A percentile compares a stretch with the other conserved stretches of the same genome.
Conservation (phyloP, 2,797 vertebrate genomes). For the Fundulus diaphanus region DNA sequence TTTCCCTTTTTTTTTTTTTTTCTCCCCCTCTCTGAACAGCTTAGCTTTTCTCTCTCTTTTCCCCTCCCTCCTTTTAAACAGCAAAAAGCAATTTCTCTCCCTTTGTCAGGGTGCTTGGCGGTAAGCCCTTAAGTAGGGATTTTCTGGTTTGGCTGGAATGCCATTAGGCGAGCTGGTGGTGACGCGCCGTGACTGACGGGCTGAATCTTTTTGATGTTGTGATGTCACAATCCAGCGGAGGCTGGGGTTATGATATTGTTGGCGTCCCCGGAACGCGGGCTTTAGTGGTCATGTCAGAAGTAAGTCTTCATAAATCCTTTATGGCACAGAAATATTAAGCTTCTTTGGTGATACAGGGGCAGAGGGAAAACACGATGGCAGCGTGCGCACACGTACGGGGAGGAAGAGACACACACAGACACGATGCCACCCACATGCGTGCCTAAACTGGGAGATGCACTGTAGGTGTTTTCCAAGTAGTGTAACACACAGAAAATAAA, state of each 20-base stretch:
- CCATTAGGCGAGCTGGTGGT: slow-evolving; percentile 78
- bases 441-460: slow-evolving; percentile 15
- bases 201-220: slow-evolving; percentile 79
- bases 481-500: slow-evolving; percentile 9
- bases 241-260: slow-evolving; percentile 78
- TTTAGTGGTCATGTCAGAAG: slow-evolving; percentile 80
- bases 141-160: slow-evolving; percentile 82
- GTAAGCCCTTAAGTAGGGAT: slow-evolving; percentile 83
- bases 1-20: slow-evolving; percentile 38
- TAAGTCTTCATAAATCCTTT: slow-evolving; percentile 82
- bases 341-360: slow-evolving; percentile 74
- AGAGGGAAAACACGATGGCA: slow-evolving; percentile 54
- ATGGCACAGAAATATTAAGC: slow-evolving; percentile 81
- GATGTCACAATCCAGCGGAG: slow-evolving; percentile 79
- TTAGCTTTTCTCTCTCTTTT: slow-evolving; percentile 67
- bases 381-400: slow-evolving; percentile 34
- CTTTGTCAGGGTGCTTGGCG: slow-evolving; percentile 77
- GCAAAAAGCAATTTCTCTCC: slow-evolving; percentile 84
- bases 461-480: slow-evolving; percentile 18
- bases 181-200: slow-evolving; percentile 79
- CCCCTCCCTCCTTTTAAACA: slow-evolving; percentile 73
- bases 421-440: slow-evolving; percentile 32
- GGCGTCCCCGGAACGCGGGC: slow-evolving; percentile 70
- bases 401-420: slow-evolving; percentile 28
- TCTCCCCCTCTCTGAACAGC: slow-evolving; percentile 60